phyloP scores from a whole-genome alignment of 2,888 invertebrate species.

The Conomelus anceps region DNA sequence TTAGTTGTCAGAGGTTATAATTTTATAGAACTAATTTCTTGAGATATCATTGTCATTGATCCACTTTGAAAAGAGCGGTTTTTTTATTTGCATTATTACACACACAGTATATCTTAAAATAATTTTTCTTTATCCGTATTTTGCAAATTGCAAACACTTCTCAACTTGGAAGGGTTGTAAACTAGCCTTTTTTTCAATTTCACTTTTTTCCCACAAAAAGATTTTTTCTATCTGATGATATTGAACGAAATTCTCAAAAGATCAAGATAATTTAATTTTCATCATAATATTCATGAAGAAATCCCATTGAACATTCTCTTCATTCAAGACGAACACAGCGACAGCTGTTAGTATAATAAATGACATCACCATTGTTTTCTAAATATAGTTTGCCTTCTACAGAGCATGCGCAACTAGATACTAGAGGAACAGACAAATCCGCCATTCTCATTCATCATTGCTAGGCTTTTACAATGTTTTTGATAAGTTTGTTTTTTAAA shows the following conservation, averaged over 20 bases:
- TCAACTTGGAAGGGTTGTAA: too few relatives aligned
- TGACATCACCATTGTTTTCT: constrained; percentile 31
- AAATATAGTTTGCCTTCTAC: constrained; percentile 29
- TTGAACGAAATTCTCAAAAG: not conserved
- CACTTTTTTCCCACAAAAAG: too few relatives aligned
- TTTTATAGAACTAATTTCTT: too few relatives aligned
- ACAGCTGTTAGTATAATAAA: not conserved
- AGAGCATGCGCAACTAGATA: constrained; percentile 31
- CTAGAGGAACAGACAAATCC: constrained; percentile 17
- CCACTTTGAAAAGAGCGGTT: too few relatives aligned
- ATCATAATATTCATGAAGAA: not conserved
- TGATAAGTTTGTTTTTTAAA: not conserved
- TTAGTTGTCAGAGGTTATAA: too few relatives aligned
- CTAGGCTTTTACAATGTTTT: constrained; percentile 19
- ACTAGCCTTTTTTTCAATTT: too few relatives aligned
- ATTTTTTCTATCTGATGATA: too few relatives aligned
- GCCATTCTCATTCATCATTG: constrained; percentile 27
- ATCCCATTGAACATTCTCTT: not conserved
- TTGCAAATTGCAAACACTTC: too few relatives aligned
- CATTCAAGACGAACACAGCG: not conserved
- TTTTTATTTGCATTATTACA: too few relatives aligned
- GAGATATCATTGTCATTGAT: too few relatives aligned
- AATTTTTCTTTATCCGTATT: too few relatives aligned
- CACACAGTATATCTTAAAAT: too few relatives aligned
- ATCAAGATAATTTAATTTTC: not conserved